Evolutionary conservation across 2,113 vertebrate genomes (phyloP).

Genomic region (Orycteropus afer): DNA sequence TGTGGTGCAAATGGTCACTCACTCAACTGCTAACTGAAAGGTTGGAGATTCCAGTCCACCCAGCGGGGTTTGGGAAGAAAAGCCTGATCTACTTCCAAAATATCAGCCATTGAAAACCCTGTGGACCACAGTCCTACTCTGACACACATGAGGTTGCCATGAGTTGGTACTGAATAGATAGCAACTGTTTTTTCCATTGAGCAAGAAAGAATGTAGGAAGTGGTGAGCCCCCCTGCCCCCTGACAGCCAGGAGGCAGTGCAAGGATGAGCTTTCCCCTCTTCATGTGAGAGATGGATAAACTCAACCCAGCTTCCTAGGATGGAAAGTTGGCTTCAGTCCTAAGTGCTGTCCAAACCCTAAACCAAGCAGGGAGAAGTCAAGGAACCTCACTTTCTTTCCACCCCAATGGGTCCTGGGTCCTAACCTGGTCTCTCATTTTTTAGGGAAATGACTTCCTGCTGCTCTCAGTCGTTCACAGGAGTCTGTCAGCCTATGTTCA

Average conservation of each 20-base stretch:
- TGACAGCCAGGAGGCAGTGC: neutral
- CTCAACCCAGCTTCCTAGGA: neutral
- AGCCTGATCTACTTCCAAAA: neutral
- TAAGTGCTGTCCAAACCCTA: neutral
- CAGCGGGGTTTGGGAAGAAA: neutral
- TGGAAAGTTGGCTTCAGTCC: neutral
- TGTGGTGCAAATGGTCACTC: neutral
- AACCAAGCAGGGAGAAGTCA: neutral
- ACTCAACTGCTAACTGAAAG: neutral
- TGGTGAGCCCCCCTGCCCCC: too few relatives aligned
- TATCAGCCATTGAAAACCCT: neutral
- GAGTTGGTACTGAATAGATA: neutral
- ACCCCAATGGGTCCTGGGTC: neutral
- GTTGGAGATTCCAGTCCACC: neutral
- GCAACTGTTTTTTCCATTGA: neutral
- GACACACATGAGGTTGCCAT: neutral
- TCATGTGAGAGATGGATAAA: neutral
- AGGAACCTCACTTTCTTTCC: neutral
- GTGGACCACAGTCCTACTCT: neutral
- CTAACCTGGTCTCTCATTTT: neutral
- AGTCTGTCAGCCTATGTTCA: neutral
- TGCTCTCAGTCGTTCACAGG: neutral
- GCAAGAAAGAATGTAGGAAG: neutral
- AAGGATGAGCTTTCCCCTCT: neutral
- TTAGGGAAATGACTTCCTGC: neutral